These are phyloP conservation scores for Nasonia longicornis DNA, from an alignment of 1,140 invertebrate genomes.

Conservation along the genomic window DNA sequence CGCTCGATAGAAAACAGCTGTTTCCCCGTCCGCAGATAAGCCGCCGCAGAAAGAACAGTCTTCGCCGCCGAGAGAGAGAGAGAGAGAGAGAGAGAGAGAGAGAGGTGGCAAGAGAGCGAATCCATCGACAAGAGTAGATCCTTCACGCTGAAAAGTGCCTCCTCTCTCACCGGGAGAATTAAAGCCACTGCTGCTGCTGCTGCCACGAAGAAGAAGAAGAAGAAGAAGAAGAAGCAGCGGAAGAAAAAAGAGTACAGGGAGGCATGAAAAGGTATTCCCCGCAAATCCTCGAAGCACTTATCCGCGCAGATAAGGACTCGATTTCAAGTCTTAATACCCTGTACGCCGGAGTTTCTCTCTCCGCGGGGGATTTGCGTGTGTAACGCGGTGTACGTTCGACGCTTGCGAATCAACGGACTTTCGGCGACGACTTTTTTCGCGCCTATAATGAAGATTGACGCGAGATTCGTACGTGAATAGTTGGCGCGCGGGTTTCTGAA, in stretches of 20 bases:
- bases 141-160: constrained; percentile 9
- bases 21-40: neutral
- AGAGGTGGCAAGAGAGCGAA: neutral
- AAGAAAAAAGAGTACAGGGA: constrained; percentile 2
- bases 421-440: neutral
- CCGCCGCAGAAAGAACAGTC: neutral
- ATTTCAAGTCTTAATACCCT: constrained; percentile 33
- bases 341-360: neutral
- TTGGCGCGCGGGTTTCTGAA: no score
- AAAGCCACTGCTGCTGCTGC: neutral
- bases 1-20: constrained; percentile 11
- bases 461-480: neutral
- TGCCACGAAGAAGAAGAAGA: neutral
- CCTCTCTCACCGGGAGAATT: constrained; percentile 2
- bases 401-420: constrained; percentile 12
- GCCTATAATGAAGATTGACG: neutral
- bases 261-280: neutral
- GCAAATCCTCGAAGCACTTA: constrained; percentile 25
- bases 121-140: constrained; percentile 34
- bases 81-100: neutral
- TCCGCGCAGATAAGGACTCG: constrained; percentile 28
- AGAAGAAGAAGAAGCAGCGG: neutral
- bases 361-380: neutral
- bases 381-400: neutral
- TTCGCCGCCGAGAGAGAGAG: constrained; percentile 3